A percentile compares a stretch with the other conserved stretches of the same genome.
phyloP scores from a whole-genome alignment of 2,888 invertebrate species.

The Xestia sexstrigata region DNA sequence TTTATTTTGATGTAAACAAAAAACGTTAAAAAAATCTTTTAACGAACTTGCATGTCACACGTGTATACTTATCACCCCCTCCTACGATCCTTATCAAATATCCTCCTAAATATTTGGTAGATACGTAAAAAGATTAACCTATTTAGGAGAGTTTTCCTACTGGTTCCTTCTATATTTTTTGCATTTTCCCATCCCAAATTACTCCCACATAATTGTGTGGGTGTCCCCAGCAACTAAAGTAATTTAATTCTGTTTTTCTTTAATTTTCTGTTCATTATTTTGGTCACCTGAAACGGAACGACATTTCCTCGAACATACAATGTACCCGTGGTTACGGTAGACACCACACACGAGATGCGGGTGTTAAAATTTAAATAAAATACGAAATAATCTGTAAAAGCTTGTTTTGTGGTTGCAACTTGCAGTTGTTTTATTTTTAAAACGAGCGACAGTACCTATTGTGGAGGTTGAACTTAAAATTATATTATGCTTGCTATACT shows the following conservation, averaged over 20 bases:
- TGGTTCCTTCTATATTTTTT: background rate
- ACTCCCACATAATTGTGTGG: background rate
- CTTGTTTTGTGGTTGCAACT: slow-evolving; percentile 5
- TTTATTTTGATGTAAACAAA: background rate
- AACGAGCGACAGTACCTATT: background rate
- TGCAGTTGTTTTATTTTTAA: slow-evolving; percentile 18
- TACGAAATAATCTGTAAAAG: slow-evolving; percentile 36
- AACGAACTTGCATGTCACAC: background rate
- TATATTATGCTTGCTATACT: background rate
- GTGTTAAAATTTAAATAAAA: slow-evolving; percentile 55
- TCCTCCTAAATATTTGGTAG: background rate
- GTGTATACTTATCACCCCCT: no score
- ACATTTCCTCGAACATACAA: slow-evolving; percentile 35
- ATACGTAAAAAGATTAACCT: background rate
- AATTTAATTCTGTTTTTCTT: slow-evolving; percentile 35
- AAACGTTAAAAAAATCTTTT: background rate
- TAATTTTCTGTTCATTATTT: slow-evolving; percentile 31
- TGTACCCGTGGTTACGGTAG: slow-evolving; percentile 39
- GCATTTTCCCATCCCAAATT: slow-evolving; percentile 3
- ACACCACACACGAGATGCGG: slow-evolving; percentile 31
- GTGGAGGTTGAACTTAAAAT: background rate
- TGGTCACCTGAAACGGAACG: slow-evolving; percentile 44
- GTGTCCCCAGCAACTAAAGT: slow-evolving; percentile 8
- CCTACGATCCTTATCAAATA: background rate
- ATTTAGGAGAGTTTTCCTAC: background rate